Conservation (phyloP, 2,888 invertebrate genomes). For the Cephalotes varians region DNA sequence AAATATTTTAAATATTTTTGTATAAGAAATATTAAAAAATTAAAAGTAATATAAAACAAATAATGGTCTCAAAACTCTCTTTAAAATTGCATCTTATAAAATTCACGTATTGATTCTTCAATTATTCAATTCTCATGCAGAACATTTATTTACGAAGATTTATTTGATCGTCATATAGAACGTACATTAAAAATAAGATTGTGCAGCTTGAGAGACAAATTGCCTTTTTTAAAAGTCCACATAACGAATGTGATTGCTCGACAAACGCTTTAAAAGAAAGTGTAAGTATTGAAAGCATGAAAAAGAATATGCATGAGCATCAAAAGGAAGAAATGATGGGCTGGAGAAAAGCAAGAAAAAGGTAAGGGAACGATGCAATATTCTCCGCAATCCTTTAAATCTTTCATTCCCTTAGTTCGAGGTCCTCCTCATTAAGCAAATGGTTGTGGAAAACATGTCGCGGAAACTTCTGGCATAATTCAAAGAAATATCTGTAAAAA, state of each 20-base stretch:
- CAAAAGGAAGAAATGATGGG: conserved; percentile 5
- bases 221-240: conserved; percentile 77
- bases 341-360: conserved; percentile 36
- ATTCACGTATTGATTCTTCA: not conserved
- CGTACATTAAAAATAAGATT: conserved; percentile 34
- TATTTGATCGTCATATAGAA: conserved; percentile 15
- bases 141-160: conserved; percentile 11
- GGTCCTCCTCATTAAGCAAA: conserved; percentile 69
- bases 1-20: not conserved
- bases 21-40: not conserved
- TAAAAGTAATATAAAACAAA: not conserved
- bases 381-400: conserved; percentile 61
- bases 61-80: no score
- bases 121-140: not conserved
- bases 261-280: conserved; percentile 68
- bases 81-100: not conserved
- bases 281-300: conserved; percentile 9
- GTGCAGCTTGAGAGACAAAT: conserved; percentile 69
- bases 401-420: conserved; percentile 41
- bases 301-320: not conserved
- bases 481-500: conserved; percentile 61
- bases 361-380: conserved; percentile 32
- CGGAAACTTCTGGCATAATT: conserved; percentile 66
- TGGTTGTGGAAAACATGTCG: conserved; percentile 49
- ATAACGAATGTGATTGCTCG: conserved; percentile 79